Base-by-base conservation (phyloP, 1,140 invertebrate species). In the Orussus abietinus region DNA sequence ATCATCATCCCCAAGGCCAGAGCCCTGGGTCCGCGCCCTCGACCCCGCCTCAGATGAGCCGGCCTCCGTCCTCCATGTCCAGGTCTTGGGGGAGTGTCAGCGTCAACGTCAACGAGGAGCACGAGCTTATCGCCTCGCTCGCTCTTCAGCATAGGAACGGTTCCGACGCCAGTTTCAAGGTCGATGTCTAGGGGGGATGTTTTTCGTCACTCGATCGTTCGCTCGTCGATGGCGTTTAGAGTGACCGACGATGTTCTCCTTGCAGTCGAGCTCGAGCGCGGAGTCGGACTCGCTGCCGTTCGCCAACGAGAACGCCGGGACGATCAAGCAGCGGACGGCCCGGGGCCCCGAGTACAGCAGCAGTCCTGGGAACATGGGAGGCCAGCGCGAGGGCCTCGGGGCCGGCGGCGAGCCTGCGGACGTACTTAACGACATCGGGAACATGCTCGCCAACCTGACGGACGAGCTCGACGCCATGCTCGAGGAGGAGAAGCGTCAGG, bases 291-390 rank as follows among this genome's bases (percentile, higher is more conserved):
- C 92, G 52, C 81, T 98, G 64, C 95, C 95, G 25, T 98, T 98
- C 74, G 95, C 96, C 43, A 98, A 98, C 71, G 96, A 98, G 64
- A 97, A 98, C 75, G 92, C 93, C 21, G 96, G 95, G 7, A 98
- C 96, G 15, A 98, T 98, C 62, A 95, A 96, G 57, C 88, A 90
- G 51, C 72, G 85, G 43, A 75, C 78, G 3, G 70, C 64, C 2
- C 67, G 78, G 38, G 75, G 68, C 6, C 75, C 73, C 28, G 75
- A 78, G 40, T 77, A 74, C 34, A 64, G 71, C 20, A 59, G 61
- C 9, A 76, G 71, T 39, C 63, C 71, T 43, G 57, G 69, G 49
- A 57, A 71, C 47, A 29, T 30, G 17, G 36, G 22, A 15, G 29
- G 22, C 20, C 26, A 31, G 9, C 21, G 22, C 4, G 13, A 26